These are phyloP conservation scores for Coleophora deauratella DNA, from an alignment of 2,888 invertebrate species.

Conservation along the genomic window DNA sequence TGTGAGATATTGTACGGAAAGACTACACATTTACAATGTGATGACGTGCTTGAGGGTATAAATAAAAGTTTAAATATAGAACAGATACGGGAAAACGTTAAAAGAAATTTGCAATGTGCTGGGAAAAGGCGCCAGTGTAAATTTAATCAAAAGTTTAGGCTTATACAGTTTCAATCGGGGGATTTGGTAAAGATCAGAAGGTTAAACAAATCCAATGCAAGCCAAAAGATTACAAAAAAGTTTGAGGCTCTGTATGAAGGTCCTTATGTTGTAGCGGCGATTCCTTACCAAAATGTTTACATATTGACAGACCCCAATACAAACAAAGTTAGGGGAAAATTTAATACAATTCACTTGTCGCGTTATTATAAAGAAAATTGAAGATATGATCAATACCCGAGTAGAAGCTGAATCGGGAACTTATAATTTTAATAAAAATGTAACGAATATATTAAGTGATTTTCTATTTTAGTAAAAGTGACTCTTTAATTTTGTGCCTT, in stretches of 20 bases:
- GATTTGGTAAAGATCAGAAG: constrained; percentile 12
- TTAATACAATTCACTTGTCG: constrained; percentile 3
- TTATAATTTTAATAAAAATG: too few species aligned
- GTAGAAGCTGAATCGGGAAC: neutral
- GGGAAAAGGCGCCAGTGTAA: neutral
- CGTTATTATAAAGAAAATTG: constrained; percentile 2
- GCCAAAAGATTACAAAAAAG: constrained; percentile 8
- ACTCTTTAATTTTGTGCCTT: too few species aligned
- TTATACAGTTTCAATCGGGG: constrained; percentile 11
- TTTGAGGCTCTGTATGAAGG: constrained; percentile 4
- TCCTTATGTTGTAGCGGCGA: constrained; percentile 1
- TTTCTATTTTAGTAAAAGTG: too few species aligned
- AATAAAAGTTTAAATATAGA: neutral
- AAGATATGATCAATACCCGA: too few species aligned
- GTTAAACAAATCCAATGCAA: constrained; percentile 8
- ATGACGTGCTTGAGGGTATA: neutral
- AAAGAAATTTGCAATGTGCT: constrained; percentile 4
- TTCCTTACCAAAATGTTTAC: constrained; percentile 5
- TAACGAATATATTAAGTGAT: too few species aligned
- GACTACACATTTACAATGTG: constrained; percentile 4
- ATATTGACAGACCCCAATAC: neutral
- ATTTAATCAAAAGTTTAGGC: constrained; percentile 7
- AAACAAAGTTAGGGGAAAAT: constrained; percentile 1
- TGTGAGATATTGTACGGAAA: neutral
- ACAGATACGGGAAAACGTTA: constrained; percentile 2